Evolutionary conservation across 1,140 invertebrate species (phyloP).

Genomic region (Drosophila baimaii): DNA sequence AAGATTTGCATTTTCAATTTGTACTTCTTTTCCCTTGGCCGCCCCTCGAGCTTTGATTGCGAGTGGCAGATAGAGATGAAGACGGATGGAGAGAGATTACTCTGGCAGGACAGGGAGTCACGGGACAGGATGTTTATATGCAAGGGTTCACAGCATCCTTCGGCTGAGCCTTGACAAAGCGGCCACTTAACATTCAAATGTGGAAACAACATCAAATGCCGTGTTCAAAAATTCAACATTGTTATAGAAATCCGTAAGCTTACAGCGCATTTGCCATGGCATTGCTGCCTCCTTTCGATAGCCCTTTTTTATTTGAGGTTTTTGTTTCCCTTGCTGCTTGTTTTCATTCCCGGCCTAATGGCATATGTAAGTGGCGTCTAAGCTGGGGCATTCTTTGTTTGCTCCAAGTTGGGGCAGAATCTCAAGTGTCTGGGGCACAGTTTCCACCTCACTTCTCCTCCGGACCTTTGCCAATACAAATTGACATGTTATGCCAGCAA

Average conservation of each 20-base stretch:
- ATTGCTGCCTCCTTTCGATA: conserved; percentile 27
- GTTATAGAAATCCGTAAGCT: conserved; percentile 55
- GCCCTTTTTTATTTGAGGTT: conserved; percentile 27
- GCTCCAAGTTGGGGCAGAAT: conserved; percentile 19
- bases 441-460: conserved; percentile 15
- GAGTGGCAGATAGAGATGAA: conserved; percentile 45
- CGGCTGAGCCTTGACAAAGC: conserved; percentile 49
- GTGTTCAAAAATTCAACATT: conserved; percentile 61
- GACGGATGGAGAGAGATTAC: conserved; percentile 42
- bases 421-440: conserved; percentile 25
- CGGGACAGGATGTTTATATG: conserved; percentile 7
- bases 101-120: conserved; percentile 1
- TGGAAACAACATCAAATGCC: conserved; percentile 59
- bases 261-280: conserved; percentile 54
- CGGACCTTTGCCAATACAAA: conserved; percentile 60
- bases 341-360: conserved; percentile 61
- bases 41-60: conserved; percentile 26
- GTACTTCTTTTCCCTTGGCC: conserved; percentile 22
- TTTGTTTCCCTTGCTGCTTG: not conserved
- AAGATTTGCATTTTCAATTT: conserved; percentile 82
- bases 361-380: conserved; percentile 73
- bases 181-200: conserved; percentile 66
- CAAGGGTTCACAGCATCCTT: conserved; percentile 30
- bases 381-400: conserved; percentile 67
- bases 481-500: conserved; percentile 79